Conservation (phyloP, 2,797 vertebrate species). For the Morelia viridis region DNA sequence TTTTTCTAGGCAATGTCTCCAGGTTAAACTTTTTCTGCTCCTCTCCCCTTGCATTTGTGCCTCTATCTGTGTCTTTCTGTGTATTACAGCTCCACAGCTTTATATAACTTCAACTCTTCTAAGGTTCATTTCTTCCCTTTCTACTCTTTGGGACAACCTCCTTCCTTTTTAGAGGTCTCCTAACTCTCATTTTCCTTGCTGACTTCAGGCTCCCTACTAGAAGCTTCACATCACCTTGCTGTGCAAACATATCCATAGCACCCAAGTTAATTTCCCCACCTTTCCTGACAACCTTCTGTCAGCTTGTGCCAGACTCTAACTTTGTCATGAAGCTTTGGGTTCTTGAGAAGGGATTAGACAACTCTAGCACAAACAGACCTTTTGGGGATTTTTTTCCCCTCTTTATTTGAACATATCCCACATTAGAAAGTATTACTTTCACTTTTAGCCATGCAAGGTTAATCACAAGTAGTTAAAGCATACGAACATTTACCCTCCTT, state of each 20-base stretch:
- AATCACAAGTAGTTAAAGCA: background rate
- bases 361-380: background rate
- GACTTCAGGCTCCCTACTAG: background rate
- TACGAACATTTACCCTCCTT: background rate
- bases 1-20: background rate
- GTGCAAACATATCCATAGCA: background rate
- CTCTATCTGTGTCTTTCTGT: background rate
- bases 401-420: background rate
- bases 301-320: too few relatives aligned
- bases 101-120: background rate
- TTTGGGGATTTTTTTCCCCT: background rate
- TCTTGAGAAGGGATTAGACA: background rate
- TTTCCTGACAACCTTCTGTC: background rate
- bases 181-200: background rate
- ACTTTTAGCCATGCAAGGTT: background rate
- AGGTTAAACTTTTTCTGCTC: background rate
- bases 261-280: background rate
- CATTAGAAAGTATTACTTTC: background rate
- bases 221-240: background rate
- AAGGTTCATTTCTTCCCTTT: background rate
- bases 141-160: background rate
- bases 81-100: background rate
- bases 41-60: background rate
- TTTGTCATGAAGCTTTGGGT: background rate
- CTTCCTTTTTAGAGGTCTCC: background rate